Evolutionary conservation across 2,113 vertebrate species (phyloP), one percentile per base, ranked within the genome.

Genomic region (Pungitius pungitius): DNA sequence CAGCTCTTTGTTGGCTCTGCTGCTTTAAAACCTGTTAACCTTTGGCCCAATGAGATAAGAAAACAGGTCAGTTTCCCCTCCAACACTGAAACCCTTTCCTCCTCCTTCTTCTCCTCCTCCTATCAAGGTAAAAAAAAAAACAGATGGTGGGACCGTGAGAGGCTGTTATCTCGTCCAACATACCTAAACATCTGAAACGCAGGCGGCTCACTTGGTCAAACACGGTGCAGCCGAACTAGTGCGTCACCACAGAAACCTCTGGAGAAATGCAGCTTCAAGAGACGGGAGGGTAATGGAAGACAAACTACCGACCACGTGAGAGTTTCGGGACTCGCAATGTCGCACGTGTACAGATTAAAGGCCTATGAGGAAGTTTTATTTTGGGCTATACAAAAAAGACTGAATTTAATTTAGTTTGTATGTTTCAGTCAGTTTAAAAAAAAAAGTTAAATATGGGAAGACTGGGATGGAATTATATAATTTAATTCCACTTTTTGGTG

Each of bases 41-140:
- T 87, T 81, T 82, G 68, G 45, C 82, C 84, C 56, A 80, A 47
- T 62, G 52, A 88, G 85, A 90, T 90, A 86, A 84, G 71, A 81
- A n/a, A 20, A 27, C 61, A 72, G 78, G 77, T 69, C 69, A 73
- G 81, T 87, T 85, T 83, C 88, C 26, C 33, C 51, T 65, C 18
- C 1, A 20, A 47, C 51, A 70, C 52, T 13, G 67, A 80, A 84
- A 77, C 68, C 66, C 51, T 35, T 47, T 40, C 20, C 45, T 49
- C 45, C 8, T 49, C 47, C 6, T 51, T n/a, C 9, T 51, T 10
- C n/a, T 51, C 49, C n/a, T 51, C n/a, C 17, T 49, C 27, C 51
- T 42, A n/a, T 33, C 4, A 27, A 45, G 14, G 56, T 37, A 12
- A 63, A 49, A 22, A n/a, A 13, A 8, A 59, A 65, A n/a, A n/a